A percentile compares a stretch with the other conserved stretches of the same genome.
These are phyloP conservation scores for Microplitis demolitor DNA, from an alignment of 1,140 invertebrate species.

Conservation along the genomic window DNA sequence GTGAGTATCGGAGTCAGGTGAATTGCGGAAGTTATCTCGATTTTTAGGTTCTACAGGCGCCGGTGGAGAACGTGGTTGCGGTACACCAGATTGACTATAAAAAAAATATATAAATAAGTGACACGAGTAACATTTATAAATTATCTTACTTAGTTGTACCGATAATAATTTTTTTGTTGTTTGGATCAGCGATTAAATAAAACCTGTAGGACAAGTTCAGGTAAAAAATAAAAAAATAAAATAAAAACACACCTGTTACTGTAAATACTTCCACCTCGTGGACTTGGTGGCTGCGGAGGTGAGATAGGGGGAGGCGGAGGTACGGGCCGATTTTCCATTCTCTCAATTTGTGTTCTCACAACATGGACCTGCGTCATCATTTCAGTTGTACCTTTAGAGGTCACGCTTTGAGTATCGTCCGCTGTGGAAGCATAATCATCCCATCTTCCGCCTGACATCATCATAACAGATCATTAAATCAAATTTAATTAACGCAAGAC, in stretches of 20 bases:
- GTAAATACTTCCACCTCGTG: constrained; percentile 60
- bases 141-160: too few relatives aligned
- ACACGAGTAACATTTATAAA: not conserved
- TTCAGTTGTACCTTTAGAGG: constrained; percentile 59
- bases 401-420: constrained; percentile 58
- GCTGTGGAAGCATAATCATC: constrained; percentile 62
- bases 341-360: constrained; percentile 59
- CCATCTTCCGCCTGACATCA: constrained; percentile 62
- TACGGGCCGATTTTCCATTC: constrained; percentile 62
- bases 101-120: not conserved
- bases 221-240: constrained; percentile 11
- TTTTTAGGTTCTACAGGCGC: constrained; percentile 73
- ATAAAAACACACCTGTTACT: constrained; percentile 57
- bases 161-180: not conserved
- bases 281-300: constrained; percentile 67
- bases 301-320: constrained; percentile 75
- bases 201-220: not conserved
- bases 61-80: constrained; percentile 64
- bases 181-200: not conserved
- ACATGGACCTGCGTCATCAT: constrained; percentile 63
- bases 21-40: constrained; percentile 68
- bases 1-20: constrained; percentile 69
- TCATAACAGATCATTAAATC: not conserved
- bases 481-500: not conserved
- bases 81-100: constrained; percentile 55